phyloP scores from a whole-genome alignment of 2,113 vertebrate genomes.

The Aphyosemion australe region DNA sequence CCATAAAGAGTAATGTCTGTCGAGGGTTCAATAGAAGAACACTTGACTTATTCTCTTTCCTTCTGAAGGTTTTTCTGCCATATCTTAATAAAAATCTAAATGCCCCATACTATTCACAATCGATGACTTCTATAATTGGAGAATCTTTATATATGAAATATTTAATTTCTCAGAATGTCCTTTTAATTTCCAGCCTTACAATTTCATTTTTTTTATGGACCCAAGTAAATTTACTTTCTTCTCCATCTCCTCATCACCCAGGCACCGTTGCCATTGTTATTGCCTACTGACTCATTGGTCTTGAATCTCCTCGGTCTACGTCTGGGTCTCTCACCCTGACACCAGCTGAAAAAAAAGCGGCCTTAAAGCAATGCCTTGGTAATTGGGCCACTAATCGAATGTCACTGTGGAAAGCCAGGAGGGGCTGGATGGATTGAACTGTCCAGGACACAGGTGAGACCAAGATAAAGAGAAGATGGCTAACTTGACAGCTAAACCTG shows the following conservation, averaged over 20 bases:
- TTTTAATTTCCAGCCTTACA: too few relatives aligned
- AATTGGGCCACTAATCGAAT: constrained; percentile 89
- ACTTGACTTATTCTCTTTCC: too few relatives aligned
- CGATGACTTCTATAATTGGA: not conserved
- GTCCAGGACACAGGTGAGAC: constrained; percentile 66
- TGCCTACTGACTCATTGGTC: constrained; percentile 12
- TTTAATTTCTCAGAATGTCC: not conserved
- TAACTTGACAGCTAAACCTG: constrained; percentile 55
- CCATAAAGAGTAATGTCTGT: too few relatives aligned
- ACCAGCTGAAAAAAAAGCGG: constrained; percentile 35
- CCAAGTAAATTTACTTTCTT: not conserved
- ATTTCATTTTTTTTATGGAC: too few relatives aligned
- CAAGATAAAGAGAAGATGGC: constrained; percentile 60
- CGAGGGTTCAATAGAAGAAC: too few relatives aligned
- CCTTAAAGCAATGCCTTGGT: constrained; percentile 79
- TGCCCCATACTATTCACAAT: too few relatives aligned
- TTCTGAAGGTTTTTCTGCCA: too few relatives aligned
- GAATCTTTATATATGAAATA: not conserved
- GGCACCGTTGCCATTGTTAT: constrained; percentile 4
- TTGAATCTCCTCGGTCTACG: constrained; percentile 29
- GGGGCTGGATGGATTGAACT: constrained; percentile 78
- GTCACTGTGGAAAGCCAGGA: constrained; percentile 76
- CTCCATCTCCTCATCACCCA: constrained; percentile 11
- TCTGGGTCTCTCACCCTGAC: constrained; percentile 31
- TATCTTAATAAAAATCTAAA: too few relatives aligned